These are phyloP conservation scores for Bursaphelenchus mucronatus DNA, from an alignment of 1,140 invertebrate species.

Conservation along the genomic window DNA sequence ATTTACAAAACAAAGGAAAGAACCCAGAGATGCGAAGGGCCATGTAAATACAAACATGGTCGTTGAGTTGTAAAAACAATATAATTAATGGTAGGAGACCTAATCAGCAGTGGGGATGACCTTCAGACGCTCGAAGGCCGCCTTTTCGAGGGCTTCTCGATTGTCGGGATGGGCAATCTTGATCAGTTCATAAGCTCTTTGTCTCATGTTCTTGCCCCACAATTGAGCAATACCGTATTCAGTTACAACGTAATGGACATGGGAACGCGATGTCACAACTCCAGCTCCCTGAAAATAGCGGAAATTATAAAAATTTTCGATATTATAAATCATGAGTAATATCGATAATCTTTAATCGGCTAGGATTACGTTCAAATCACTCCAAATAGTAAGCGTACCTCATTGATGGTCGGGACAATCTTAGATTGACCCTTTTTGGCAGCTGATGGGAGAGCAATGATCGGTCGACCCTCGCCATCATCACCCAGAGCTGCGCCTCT, in stretches of 20 bases:
- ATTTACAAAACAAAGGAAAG: too few species aligned
- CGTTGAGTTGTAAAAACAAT: too few species aligned
- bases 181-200: conserved; percentile 82
- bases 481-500: conserved; percentile 79
- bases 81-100: background rate
- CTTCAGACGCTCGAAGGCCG: conserved; percentile 80
- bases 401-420: conserved; percentile 78
- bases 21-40: too few species aligned
- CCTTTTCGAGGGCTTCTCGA: conserved; percentile 77
- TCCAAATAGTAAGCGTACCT: conserved; percentile 33
- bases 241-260: conserved; percentile 81
- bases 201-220: conserved; percentile 81
- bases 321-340: background rate
- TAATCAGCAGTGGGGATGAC: conserved; percentile 71
- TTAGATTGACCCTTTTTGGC: conserved; percentile 80
- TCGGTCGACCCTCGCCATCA: conserved; percentile 82
- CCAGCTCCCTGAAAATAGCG: conserved; percentile 71
- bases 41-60: too few species aligned
- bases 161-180: conserved; percentile 84
- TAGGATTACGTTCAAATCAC: background rate
- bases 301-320: background rate
- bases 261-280: conserved; percentile 82
- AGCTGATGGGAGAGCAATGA: conserved; percentile 79
- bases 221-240: conserved; percentile 83
- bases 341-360: too few species aligned